Conservation (phyloP, 2,888 invertebrate genomes). For the Parthenolecanium corni region DNA sequence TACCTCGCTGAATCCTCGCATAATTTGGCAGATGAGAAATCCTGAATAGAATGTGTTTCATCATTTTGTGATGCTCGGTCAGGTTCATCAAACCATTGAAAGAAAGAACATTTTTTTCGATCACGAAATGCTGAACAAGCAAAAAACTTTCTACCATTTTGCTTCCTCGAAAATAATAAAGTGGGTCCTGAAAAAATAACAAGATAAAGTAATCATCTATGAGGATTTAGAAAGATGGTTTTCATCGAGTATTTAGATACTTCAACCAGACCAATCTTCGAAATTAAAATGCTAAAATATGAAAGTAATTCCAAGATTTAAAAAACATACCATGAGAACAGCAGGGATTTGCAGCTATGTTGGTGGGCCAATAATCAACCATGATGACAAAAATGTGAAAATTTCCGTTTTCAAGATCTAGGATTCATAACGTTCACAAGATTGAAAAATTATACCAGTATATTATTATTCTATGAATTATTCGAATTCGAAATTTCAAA, state of each 20-base stretch:
- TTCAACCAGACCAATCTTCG: neutral
- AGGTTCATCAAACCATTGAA: conserved; percentile 47
- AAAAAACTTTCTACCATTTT: conserved; percentile 48
- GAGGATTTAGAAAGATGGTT: neutral
- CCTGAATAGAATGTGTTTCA: no score
- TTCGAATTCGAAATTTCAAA: no score
- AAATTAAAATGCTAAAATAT: neutral
- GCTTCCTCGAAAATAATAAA: conserved; percentile 50
- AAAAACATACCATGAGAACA: conserved; percentile 26
- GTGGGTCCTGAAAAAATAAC: conserved; percentile 45
- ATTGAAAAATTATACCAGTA: no score
- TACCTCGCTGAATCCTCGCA: no score
- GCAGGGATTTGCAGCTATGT: conserved; percentile 25
- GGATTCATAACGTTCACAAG: no score
- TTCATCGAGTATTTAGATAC: neutral
- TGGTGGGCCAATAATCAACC: conserved; percentile 16
- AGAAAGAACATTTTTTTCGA: conserved; percentile 62
- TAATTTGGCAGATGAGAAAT: no score
- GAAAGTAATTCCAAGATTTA: no score
- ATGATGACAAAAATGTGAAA: neutral
- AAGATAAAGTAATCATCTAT: neutral
- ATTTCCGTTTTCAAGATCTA: no score
- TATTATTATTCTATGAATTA: no score
- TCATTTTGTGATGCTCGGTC: conserved; percentile 37
- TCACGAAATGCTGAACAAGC: conserved; percentile 76